Percentiles rank a stretch among this genome's conserved stretches.
Conservation (phyloP, 2,888 invertebrate genomes). For the Conops quadrifasciatus region DNA sequence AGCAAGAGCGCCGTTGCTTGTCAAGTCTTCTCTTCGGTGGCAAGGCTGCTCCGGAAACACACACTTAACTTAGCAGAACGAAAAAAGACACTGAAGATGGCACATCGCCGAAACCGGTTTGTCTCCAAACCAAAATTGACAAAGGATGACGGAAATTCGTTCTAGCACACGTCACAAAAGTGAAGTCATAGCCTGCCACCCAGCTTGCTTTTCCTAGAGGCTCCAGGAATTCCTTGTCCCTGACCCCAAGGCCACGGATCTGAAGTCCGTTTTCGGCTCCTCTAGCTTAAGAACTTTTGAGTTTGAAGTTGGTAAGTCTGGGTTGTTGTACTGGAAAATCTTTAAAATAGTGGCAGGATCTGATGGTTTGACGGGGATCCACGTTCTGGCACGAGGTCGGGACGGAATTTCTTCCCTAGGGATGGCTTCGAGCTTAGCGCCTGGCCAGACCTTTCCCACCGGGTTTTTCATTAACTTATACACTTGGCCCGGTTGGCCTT, state of each 20-base stretch:
- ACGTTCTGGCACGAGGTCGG: slow-evolving; percentile 11
- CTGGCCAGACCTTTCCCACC: not conserved
- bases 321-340: not conserved
- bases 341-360: not conserved
- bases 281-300: slow-evolving; percentile 12
- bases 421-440: slow-evolving; percentile 11
- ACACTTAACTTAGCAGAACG: not conserved
- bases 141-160: too few species aligned
- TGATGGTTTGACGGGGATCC: slow-evolving; percentile 27
- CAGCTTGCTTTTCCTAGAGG: too few species aligned
- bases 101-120: too few species aligned
- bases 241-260: too few species aligned
- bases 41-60: not conserved
- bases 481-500: too few species aligned
- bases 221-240: too few species aligned
- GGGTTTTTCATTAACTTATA: too few species aligned
- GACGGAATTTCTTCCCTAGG: slow-evolving; percentile 7
- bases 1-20: not conserved
- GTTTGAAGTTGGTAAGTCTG: not conserved
- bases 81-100: not conserved
- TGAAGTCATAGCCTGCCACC: too few species aligned
- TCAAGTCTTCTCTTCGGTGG: not conserved
- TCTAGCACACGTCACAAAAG: not conserved
- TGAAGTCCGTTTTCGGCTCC: slow-evolving; percentile 13
- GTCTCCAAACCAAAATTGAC: too few species aligned